A percentile compares a stretch with the other conserved stretches of the same genome.
Evolutionary conservation across 2,113 vertebrate genomes (phyloP).

Genomic region (Heterotilapia buettikoferi): DNA sequence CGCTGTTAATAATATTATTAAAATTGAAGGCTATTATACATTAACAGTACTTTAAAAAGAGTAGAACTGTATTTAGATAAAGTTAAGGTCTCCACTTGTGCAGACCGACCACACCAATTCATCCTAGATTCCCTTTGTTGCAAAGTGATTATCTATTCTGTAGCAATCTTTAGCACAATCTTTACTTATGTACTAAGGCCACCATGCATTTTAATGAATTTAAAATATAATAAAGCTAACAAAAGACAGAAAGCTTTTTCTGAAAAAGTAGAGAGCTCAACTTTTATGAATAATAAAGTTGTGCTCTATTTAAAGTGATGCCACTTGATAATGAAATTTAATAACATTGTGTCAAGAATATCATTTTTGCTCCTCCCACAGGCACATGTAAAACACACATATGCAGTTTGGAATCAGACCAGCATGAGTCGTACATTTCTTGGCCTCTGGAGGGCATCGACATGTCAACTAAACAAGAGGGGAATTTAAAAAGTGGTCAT

Average conservation of each 20-base stretch:
- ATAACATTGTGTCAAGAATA: background rate
- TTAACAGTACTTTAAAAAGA: background rate
- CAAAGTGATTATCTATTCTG: background rate
- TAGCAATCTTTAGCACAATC: background rate
- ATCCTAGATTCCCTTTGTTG: background rate
- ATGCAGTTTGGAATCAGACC: background rate
- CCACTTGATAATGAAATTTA: background rate
- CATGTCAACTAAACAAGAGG: background rate
- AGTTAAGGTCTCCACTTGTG: background rate
- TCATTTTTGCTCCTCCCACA: background rate
- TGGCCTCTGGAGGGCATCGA: background rate
- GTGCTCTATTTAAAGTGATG: background rate
- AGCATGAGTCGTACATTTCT: background rate
- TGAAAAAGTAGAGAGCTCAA: background rate
- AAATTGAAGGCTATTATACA: background rate
- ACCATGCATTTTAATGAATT: background rate
- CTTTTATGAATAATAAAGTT: background rate
- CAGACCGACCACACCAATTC: background rate
- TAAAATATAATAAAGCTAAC: background rate
- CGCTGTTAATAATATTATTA: background rate
- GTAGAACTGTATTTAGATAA: background rate
- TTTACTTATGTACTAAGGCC: background rate
- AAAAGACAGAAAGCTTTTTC: background rate
- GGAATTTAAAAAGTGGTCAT: background rate
- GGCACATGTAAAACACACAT: background rate